These are phyloP conservation scores for Thripadectes ignobilis DNA, from an alignment of 2,797 vertebrate genomes.

Conservation along the genomic window DNA sequence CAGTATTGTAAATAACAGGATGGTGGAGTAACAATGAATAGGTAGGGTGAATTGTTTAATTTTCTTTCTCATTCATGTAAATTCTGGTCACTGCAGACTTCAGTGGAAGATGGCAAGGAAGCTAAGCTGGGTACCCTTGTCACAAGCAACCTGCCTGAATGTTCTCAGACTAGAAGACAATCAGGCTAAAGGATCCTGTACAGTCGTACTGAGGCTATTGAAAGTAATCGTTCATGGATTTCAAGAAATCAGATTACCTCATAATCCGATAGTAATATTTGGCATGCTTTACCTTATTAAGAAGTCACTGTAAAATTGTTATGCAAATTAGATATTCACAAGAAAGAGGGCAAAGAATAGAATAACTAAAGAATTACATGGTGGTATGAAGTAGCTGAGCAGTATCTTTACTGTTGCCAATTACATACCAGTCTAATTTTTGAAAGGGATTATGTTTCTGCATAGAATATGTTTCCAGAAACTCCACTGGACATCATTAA, in stretches of 20 bases:
- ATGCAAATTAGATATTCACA: slow-evolving; percentile 16
- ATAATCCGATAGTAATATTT: slow-evolving; percentile 8
- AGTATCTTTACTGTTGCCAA: not conserved
- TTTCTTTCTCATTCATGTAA: not conserved
- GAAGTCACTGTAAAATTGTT: slow-evolving; percentile 8
- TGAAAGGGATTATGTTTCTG: slow-evolving; percentile 6
- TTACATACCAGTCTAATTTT: not conserved
- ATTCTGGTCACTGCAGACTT: not conserved
- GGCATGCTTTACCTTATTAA: not conserved
- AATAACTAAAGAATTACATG: not conserved
- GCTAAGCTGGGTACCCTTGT: not conserved
- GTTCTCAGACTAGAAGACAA: not conserved
- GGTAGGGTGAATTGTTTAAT: not conserved
- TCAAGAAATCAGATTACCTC: slow-evolving; percentile 33
- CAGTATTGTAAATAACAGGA: not conserved
- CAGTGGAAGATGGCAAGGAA: not conserved
- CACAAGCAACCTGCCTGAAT: not conserved
- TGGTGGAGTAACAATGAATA: not conserved
- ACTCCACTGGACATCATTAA: not conserved
- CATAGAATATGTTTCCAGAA: not conserved
- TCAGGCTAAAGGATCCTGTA: not conserved
- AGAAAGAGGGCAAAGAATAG: not conserved
- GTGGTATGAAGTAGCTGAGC: not conserved
- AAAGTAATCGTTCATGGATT: not conserved
- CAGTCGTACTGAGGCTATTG: not conserved